phyloP scores from a whole-genome alignment of 2,797 vertebrate genomes.

The Vireo griseus region DNA sequence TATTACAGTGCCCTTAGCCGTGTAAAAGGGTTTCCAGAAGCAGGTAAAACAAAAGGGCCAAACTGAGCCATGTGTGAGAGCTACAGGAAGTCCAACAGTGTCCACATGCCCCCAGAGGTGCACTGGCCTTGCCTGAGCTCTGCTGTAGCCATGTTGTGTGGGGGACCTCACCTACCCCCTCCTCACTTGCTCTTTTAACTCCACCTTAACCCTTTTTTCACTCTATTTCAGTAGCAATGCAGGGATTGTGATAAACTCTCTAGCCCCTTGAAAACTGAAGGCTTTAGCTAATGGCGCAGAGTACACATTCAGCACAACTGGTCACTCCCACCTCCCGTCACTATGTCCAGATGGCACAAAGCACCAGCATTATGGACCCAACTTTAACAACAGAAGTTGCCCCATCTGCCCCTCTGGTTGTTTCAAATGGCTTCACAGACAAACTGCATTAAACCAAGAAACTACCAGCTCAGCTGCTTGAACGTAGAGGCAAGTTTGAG shows the following conservation, averaged over 20 bases:
- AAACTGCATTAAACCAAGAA: background rate
- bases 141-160: rapidly evolving
- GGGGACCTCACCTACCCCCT: background rate
- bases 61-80: background rate
- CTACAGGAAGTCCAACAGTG: background rate
- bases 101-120: rapidly evolving
- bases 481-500: background rate
- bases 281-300: background rate
- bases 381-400: background rate
- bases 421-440: background rate
- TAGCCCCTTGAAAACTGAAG: background rate
- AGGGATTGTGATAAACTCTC: background rate
- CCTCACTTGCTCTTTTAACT: background rate
- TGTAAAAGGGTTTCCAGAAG: background rate
- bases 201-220: background rate
- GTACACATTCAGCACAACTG: rapidly evolving
- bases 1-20: background rate
- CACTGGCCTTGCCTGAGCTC: rapidly evolving
- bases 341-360: background rate
- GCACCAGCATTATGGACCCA: background rate
- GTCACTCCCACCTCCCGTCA: background rate
- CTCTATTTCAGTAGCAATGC: background rate
- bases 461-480: background rate
- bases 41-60: background rate
- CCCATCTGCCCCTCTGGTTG: background rate